Evolutionary conservation across 2,797 vertebrate genomes (phyloP), one percentile per base, ranked within the genome.

Genomic region (Enteromius anoplus): DNA sequence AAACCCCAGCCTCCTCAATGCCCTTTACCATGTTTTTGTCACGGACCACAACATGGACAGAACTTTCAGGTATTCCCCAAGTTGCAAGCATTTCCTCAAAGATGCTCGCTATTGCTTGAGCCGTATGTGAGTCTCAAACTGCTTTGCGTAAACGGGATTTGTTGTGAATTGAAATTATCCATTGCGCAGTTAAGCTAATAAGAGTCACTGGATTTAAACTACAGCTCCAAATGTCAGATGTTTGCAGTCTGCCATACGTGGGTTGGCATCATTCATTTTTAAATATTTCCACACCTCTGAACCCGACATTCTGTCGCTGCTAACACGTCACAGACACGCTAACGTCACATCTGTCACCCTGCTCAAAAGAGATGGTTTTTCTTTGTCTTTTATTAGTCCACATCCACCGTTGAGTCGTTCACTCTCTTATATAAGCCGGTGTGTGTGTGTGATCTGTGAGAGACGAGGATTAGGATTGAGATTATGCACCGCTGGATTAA

Each of bases 401-500:
- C 9, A 47, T 78, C 34, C 45, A 23, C 45, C 17, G 14, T n/a
- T 32, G 26, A n/a, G 29, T 76, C 29, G 23, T 53, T 58, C 1
- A 42, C 9, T 32, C 26, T 26, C 37, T 58, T 58, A 58, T 65
- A 49, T 78, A 26, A 77, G 19, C 2, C 17, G 11, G 11, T 64
- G 19, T 71, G 58, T 80, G 60, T 68, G 23, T 40, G 65, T 70
- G 65, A 75, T 84, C 82, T 82, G 79, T 64, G 26, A 79, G 62
- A 65, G 53, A 70, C 73, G 45, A 21, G 75, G 83, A 86, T 86
- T 84, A 78, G 32, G 77, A 68, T n/a, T 71, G 32, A 60, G 70
- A 86, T 86, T 86, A 86, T 32, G 80, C 75, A 80, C 55, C 23
- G 17, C 65, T 82, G 80, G 64, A 85, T 85, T 87, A 87, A 58